Evolutionary conservation across 2,888 invertebrate genomes (phyloP), one percentile per base, ranked within the genome.

Genomic region (Pachliopta kotzebuea): DNA sequence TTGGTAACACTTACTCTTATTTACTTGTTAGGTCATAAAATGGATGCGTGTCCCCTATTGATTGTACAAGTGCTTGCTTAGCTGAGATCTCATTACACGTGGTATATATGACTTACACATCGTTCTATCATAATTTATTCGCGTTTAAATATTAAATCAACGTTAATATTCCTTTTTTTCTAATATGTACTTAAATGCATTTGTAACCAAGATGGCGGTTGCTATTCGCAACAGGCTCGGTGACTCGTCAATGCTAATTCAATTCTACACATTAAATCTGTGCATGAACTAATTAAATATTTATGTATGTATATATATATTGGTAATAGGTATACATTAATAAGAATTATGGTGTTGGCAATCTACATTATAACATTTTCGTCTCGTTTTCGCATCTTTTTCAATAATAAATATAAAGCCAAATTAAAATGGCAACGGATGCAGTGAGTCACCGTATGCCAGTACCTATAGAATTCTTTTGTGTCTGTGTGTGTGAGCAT

Each of bases 1-100:
- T 91, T 90, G 92, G 92, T 92, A 92, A 92, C 87, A 90, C 86
- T 86, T 88, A 86, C 84, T 88, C 86, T 85, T 89, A 86, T 87
- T 86, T 88, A 85, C 83, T 86, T 81, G 83, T 76, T 88, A 90
- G 89, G 91, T 76, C 78, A 79, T 76, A 79, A 68, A 71, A 83
- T 76, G 83, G 84, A 86, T 84, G 85, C 90, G 91, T 89, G 90
- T 76, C 88, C 88, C 85, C 79, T 70, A 70, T 71, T 71, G 71
- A 79, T 79, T 79, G 80, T 76, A 80, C 77, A 76, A 88, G 90
- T 91, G 91, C 85, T 88, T 88, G 79, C 78, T 84, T 78, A 83
- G 83, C 78, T 83, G 73, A 69, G 70, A 71, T 72, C 77, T 77
- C 70, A 72, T 78, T 80, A 86, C 83, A 86, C 81, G 88, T 87